These are phyloP conservation scores for Lymantria dispar DNA, from an alignment of 2,888 invertebrate species.

Conservation along the genomic window DNA sequence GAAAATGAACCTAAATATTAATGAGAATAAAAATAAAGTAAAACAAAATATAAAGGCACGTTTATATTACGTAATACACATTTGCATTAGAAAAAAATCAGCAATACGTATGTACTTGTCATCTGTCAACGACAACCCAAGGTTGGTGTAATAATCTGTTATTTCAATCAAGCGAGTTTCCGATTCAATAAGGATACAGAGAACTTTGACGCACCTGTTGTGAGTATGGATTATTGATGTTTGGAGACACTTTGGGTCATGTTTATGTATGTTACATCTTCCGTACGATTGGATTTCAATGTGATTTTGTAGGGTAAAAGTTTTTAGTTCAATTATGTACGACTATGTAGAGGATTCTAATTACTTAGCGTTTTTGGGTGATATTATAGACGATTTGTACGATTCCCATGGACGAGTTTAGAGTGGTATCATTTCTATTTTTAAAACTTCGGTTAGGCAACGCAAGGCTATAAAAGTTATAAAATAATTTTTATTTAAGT, in stretches of 20 bases:
- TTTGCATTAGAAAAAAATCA: background rate
- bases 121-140: conserved; percentile 1
- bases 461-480: too few species aligned
- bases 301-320: background rate
- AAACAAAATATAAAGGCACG: background rate
- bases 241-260: conserved; percentile 7
- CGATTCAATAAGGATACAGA: conserved; percentile 23
- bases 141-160: conserved; percentile 11
- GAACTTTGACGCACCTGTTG: conserved; percentile 19
- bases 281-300: background rate
- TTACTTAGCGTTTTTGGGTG: too few species aligned
- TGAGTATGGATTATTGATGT: conserved; percentile 23
- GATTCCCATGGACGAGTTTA: too few species aligned
- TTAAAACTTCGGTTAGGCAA: too few species aligned
- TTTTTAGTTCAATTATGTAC: background rate
- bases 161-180: conserved; percentile 27
- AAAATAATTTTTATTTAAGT: too few species aligned
- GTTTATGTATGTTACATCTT: background rate
- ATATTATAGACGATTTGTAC: too few species aligned
- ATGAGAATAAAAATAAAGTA: too few species aligned
- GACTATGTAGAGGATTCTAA: background rate
- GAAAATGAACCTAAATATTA: too few species aligned
- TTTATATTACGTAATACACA: background rate
- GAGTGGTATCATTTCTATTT: too few species aligned
- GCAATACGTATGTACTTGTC: background rate